Evolutionary conservation across 2,888 invertebrate species (phyloP).

Genomic region (Chloroclysta siterata): DNA sequence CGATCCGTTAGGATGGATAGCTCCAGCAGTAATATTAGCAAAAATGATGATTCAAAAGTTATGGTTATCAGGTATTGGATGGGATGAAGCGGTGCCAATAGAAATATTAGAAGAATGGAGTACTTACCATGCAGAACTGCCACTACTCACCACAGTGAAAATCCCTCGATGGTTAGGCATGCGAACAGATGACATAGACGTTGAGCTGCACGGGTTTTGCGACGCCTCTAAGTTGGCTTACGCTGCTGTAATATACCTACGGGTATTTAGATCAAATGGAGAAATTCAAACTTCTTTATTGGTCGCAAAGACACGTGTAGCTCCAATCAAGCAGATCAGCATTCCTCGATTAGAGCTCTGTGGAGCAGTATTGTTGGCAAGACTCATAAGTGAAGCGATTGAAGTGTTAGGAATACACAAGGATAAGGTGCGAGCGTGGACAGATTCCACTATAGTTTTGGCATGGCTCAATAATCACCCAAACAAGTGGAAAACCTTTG

Average conservation of each 20-base stretch:
- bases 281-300: conserved; percentile 4
- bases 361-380: background rate
- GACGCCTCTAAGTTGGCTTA: conserved; percentile 7
- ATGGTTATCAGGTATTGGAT: conserved; percentile 4
- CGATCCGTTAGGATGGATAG: no score
- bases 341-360: background rate
- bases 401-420: background rate
- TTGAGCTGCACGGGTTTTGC: conserved; percentile 6
- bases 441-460: no score
- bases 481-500: no score
- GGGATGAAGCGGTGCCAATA: conserved; percentile 1
- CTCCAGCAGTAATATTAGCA: no score
- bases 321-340: conserved; percentile 1
- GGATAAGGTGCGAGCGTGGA: no score
- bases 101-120: conserved; percentile 1
- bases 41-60: no score
- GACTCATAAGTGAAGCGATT: background rate
- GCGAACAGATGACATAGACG: background rate
- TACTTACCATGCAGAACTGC: background rate
- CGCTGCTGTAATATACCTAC: conserved; percentile 8
- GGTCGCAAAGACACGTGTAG: conserved; percentile 4
- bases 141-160: no score
- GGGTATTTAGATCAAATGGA: conserved; percentile 1
- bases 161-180: conserved; percentile 3
- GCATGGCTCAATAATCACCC: no score